Evolutionary conservation across 2,888 invertebrate genomes (phyloP), one percentile per base, ranked within the genome.

Genomic region (Ashinkailepas kermadecensis): DNA sequence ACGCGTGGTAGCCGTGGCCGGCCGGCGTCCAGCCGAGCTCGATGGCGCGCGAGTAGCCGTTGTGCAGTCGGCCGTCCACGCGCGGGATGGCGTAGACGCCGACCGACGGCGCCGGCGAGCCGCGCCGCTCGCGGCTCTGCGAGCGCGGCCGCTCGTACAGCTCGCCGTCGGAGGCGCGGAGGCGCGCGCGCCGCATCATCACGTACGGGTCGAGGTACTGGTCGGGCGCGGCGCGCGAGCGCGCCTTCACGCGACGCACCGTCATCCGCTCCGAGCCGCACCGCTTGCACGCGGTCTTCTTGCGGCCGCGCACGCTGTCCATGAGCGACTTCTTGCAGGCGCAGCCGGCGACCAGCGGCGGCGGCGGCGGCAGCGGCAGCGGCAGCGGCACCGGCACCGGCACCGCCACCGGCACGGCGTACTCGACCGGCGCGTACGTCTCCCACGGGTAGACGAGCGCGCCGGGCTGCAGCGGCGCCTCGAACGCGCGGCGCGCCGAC

Each of bases 111-210:
- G 15, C 15, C 59, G 74, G 74, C 74, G 56, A 54, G 21, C 21
- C 54, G 54, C 3, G 56, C 18, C 74, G 54, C 21, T 74, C 74
- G 10, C 11, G 74, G 21, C 74, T 74, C 74, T 74, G 74, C 11
- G 74, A 56, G 1, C 74, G 74, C 18, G 54, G 54, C 15, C 74
- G 74, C 21, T 56, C 74, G 74, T 74, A 74, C 9, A 74, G 74
- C 7, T 74, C 74, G 21, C 74, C 74, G 54, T 74, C 74, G 11
- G 74, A 62, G 18, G 65, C 67, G 9, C 82, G 64, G 21, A 95
- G 87, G 82, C 95, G 90, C 84, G 92, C 93, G 84, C 94, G 90
- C 86, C 95, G 90, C 93, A 95, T 93, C 84, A 93, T 90, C 87
- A 95, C 94, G 87, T 95, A 95, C 0, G 95, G 95, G 88, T 95